Base-by-base conservation (phyloP, 2,888 invertebrate genomes). In the Spisula solida region DNA sequence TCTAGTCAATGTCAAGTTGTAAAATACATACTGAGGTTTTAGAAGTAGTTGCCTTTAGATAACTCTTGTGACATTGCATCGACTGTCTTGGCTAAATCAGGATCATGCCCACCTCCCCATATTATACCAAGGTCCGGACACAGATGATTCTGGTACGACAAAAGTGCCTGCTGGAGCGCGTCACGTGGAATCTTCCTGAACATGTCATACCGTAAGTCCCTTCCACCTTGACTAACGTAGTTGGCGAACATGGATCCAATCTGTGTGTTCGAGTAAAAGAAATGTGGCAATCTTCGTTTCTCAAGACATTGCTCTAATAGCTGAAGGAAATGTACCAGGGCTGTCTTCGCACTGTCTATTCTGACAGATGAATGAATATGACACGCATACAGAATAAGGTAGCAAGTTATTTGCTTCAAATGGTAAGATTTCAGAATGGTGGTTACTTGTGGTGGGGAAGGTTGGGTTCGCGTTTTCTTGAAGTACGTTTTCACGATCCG, bases 401-500 rank as follows among this genome's bases (percentile, higher is more conserved):
- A 82, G 18, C 55, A 82, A 20, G 82, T 55, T 18, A 82, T 41
- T 56, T 82, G 82, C 70, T 91, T 91, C 82, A 91, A 51, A 56
- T 85, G 85, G 70, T 91, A 91, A 4, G 91, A 91, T 31, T 85
- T 84, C 75, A 91, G 66, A 20, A 91, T 86, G 14, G 85, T 86
- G 1, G 56, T 66, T n/a, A 89, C 80, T 16, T 60, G 90, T 18
- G 88, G 90, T 29, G 90, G 90, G 18, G 85, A 47, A 14, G 34
- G 5, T 31, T 85, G 75, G 18, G 31, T 10, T 31, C 87, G 86
- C n/a, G 89, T 78, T 75, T 81, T 91, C 16, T 79, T 41, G 78
- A 90, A 86, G 81, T 90, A 92, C 10, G 93, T 89, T 75, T 94
- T 94, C 34, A 94, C 47, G 16, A 94, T 89, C 20, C 93, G 88